Evolutionary conservation across 2,797 vertebrate genomes (phyloP), one percentile per base, ranked within the genome.

Genomic region (Karalla daura): DNA sequence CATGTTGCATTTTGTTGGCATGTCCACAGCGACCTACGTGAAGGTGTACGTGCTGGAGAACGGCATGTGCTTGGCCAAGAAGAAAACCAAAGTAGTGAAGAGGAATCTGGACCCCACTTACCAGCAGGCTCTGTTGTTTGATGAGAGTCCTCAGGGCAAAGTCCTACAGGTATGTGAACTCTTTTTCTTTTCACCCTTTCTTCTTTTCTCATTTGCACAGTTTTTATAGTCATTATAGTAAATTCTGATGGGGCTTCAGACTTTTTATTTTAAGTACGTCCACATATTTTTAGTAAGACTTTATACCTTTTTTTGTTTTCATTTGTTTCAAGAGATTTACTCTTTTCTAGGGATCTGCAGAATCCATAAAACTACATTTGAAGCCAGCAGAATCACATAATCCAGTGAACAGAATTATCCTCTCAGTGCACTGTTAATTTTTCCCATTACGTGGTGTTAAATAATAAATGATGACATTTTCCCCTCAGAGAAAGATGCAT

Each of bases 1-100:
- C 74, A 43, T 25, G 18, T 39, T 54, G 7, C 51, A 4, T 25
- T 23, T 43, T 27, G 7, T 55, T 51, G 28, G 13, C 53, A 14
- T 55, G 10, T 52, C 63, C 70, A 2, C 75, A 99, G 98, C 96
- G n/a, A 96, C 96, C 46, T 99, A 99, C 0, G 95, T 98, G 43
- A 99, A 99, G 80, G 96, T 96, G 36, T 99, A 99, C 53, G 91
- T 99, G 72, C 84, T 99, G 81, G 97, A 99, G 89, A 97, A 97
- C 0, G 98, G 98, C 0, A 75, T 92, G 62, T 99, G 97, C 83
- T 89, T 99, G 86, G 94, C 96, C 74, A 99, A 99, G 90, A 99
- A 98, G 93, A 99, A 99, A 92, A 99, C 97, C 67, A 98, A 95
- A 93, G 91, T 92, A 56, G 95, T 96, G 80, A 99, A 97, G 93